Evolutionary conservation across 2,888 invertebrate genomes (phyloP), one percentile per base, ranked within the genome.

Genomic region (Halocaridina rubra): DNA sequence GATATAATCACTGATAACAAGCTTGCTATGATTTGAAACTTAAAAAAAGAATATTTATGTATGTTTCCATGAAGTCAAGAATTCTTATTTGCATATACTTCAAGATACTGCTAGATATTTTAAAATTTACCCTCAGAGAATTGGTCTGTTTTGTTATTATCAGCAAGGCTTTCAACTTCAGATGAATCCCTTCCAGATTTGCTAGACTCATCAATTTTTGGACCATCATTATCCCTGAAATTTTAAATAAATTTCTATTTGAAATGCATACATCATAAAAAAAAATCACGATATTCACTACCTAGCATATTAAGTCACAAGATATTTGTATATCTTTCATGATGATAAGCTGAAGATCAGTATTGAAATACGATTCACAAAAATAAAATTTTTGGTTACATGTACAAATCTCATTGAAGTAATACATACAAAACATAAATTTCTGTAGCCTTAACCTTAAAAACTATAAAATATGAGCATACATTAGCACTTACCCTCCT

Each of bases 181-280:
- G 91, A 91, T 39, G 91, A 91, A 67, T 92, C 92, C 1, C 91
- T 90, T 88, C 91, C 91, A 1, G 90, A 90, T 86, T 92, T 93
- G 89, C 90, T 91, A 88, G 91, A 92, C 61, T 92, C 92, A 64
- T 85, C 85, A 24, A 77, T 39, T 67, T 85, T 85, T 19, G 77
- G 29, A 88, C 88, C 74, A 88, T 79, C 24, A 79, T 89, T 85
- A 88, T 89, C 89, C 89, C 89, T 81, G 89, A 13, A 53, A 80
- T n/a, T 5, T 8, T 13, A 7, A 71, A 53, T n/a, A n/a, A n/a
- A n/a, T n/a, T n/a, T n/a, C n/a, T n/a, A n/a, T n/a, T n/a, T n/a
- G n/a, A n/a, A n/a, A n/a, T n/a, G n/a, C n/a, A n/a, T n/a, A n/a
- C n/a, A n/a, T n/a, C n/a, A n/a, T n/a, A n/a, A n/a, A n/a, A n/a